Evolutionary conservation across 2,113 vertebrate species (phyloP).

Genomic region (Danio rerio): GRCz12tu NC_133187.1:10925001-10925500

Average conservation of each 20-base stretch:
- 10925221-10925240: neutral
- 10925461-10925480: slow-evolving; percentile 41
- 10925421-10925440: slow-evolving; percentile 22
- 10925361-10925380: slow-evolving; percentile 30
- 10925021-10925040: neutral
- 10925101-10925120: slow-evolving; percentile 81
- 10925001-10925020: neutral
- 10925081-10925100: slow-evolving; percentile 81
- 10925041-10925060: neutral
- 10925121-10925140: slow-evolving; percentile 71
- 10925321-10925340: slow-evolving; percentile 39
- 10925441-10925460: slow-evolving; percentile 34
- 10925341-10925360: neutral
- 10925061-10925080: neutral
- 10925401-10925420: neutral
- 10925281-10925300: slow-evolving; percentile 73
- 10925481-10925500: slow-evolving; percentile 51
- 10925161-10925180: slow-evolving; percentile 63
- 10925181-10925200: slow-evolving; percentile 66
- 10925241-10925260: neutral
- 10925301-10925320: slow-evolving; percentile 76
- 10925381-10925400: slow-evolving; percentile 44
- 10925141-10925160: slow-evolving; percentile 66
- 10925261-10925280: slow-evolving; percentile 63
- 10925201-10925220: slow-evolving; percentile 57